Conservation (phyloP, 2,888 invertebrate species). For the Dryocosmus kuriphilus region DNA sequence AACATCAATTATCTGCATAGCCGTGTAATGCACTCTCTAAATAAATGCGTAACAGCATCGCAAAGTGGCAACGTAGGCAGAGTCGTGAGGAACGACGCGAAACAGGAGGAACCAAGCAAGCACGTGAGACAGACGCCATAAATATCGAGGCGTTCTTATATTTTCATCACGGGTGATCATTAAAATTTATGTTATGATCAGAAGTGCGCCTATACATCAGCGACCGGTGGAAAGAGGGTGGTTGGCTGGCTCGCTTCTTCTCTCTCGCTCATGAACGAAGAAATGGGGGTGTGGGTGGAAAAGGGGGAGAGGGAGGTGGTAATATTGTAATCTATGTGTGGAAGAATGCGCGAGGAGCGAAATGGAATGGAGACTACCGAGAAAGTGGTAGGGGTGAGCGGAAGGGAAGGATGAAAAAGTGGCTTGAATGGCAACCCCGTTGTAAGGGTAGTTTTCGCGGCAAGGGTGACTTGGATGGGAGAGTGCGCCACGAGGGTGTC, state of each 20-base stretch:
- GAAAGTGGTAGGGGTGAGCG: conserved; percentile 47
- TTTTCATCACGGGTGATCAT: conserved; percentile 77
- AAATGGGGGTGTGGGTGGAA: conserved; percentile 44
- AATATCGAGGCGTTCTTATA: conserved; percentile 76
- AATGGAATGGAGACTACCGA: conserved; percentile 50
- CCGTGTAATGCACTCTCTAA: conserved; percentile 31
- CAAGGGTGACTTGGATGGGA: conserved; percentile 56
- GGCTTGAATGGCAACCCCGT: conserved; percentile 70
- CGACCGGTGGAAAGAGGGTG: conserved; percentile 44
- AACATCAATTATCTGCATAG: conserved; percentile 27
- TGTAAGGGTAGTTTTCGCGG: conserved; percentile 71
- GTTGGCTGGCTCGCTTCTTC: conserved; percentile 45
- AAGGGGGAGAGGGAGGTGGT: conserved; percentile 59
- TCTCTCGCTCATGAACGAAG: conserved; percentile 44
- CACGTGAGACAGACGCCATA: conserved; percentile 62
- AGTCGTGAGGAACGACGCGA: conserved; percentile 30
- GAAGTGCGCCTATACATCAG: conserved; percentile 74
- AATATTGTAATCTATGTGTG: conserved; percentile 78
- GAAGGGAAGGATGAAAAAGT: conserved; percentile 73
- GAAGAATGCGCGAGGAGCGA: conserved; percentile 73
- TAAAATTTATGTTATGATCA: conserved; percentile 78
- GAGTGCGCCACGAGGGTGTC: conserved; percentile 52
- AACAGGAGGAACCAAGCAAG: conserved; percentile 34
- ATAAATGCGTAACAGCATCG: conserved; percentile 37
- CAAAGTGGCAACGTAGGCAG: conserved; percentile 33